Conservation (phyloP, 2,797 vertebrate genomes). For the Kryptopterus vitreolus region DNA sequence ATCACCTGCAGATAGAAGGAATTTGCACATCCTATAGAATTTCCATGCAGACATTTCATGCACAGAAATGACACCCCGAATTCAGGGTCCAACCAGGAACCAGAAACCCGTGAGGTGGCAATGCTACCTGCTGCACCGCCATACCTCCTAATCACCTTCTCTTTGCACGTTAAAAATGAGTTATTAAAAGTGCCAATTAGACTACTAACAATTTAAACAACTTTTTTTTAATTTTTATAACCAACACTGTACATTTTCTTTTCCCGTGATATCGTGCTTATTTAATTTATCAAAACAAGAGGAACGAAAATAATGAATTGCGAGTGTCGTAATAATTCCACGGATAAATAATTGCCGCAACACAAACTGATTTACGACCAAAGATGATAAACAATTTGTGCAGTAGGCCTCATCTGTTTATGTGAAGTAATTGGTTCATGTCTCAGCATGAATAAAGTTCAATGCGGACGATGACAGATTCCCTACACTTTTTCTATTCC, state of each 20-base stretch:
- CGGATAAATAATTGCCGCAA: slow-evolving; percentile 46
- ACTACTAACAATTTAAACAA: too few relatives aligned
- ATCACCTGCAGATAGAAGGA: too few relatives aligned
- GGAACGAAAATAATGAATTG: slow-evolving; percentile 34
- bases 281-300: slow-evolving; percentile 35
- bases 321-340: slow-evolving; percentile 42
- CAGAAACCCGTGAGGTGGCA: neutral
- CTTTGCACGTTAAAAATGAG: neutral
- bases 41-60: neutral
- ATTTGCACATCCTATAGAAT: neutral
- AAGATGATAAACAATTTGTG: slow-evolving; percentile 46
- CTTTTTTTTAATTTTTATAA: too few relatives aligned
- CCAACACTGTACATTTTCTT: neutral
- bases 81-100: neutral
- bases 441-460: slow-evolving; percentile 47
- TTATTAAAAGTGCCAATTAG: neutral
- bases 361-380: slow-evolving; percentile 45
- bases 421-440: slow-evolving; percentile 54
- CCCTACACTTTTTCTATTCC: neutral
- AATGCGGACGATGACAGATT: slow-evolving; percentile 5
- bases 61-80: neutral
- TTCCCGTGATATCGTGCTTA: neutral
- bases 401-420: slow-evolving; percentile 49
- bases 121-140: neutral
- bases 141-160: neutral